Evolutionary conservation across 2,888 invertebrate species (phyloP).

Genomic region (Zhuqinia jingwanae): DNA sequence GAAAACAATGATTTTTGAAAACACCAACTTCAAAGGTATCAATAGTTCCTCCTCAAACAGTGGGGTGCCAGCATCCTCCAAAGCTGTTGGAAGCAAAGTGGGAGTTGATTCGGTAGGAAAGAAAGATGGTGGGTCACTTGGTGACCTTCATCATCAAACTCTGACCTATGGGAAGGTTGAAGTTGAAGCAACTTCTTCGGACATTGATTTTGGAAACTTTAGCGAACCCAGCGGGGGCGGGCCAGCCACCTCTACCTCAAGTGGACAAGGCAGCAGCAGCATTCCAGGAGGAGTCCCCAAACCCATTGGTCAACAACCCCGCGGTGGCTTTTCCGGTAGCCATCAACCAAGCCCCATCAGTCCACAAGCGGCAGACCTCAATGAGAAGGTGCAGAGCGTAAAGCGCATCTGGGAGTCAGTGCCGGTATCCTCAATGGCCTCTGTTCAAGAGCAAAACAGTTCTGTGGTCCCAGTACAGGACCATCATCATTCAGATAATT

Average conservation of each 20-base stretch:
- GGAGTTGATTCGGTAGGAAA: constrained; percentile 68
- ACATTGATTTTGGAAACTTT: constrained; percentile 73
- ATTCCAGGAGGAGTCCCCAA: constrained; percentile 51
- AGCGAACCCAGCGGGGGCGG: constrained; percentile 31
- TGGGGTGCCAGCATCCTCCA: constrained; percentile 32
- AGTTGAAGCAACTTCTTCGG: not conserved
- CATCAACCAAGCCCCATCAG: constrained; percentile 78
- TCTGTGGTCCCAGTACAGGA: too few relatives aligned
- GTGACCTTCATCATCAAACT: constrained; percentile 41
- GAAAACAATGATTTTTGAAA: constrained; percentile 79
- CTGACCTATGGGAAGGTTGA: constrained; percentile 31
- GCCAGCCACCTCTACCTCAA: constrained; percentile 20
- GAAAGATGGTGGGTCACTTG: constrained; percentile 64
- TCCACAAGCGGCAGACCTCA: constrained; percentile 76
- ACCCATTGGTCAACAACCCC: constrained; percentile 60
- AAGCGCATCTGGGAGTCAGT: constrained; percentile 76
- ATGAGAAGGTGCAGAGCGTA: constrained; percentile 77
- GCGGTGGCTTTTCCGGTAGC: constrained; percentile 52
- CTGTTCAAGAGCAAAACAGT: constrained; percentile 76
- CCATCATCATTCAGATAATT: constrained; percentile 53
- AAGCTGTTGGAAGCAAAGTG: constrained; percentile 55
- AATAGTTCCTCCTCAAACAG: constrained; percentile 39
- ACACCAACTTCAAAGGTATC: constrained; percentile 76
- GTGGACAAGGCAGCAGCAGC: constrained; percentile 5
- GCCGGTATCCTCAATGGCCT: constrained; percentile 72